These are phyloP conservation scores for Pollenia amentaria DNA, from an alignment of 2,888 invertebrate genomes.

Conservation along the genomic window DNA sequence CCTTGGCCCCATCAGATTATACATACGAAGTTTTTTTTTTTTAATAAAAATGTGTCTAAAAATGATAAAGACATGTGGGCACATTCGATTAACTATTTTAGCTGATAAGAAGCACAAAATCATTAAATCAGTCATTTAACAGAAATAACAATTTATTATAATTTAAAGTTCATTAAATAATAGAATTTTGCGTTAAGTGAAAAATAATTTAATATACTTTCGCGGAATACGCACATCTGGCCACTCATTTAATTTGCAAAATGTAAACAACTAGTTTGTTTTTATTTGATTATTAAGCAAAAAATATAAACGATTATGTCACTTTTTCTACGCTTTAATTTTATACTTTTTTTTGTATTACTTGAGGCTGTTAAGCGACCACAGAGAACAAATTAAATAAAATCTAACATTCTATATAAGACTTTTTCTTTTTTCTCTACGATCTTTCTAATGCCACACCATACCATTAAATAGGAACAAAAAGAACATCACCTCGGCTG, in stretches of 20 bases:
- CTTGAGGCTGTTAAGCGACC: conserved; percentile 14
- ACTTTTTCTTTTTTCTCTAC: conserved; percentile 46
- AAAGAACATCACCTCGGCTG: conserved; percentile 46
- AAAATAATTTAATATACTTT: conserved; percentile 11
- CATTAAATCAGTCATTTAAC: conserved; percentile 12
- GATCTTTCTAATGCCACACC: conserved; percentile 51
- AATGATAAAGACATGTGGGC: conserved; percentile 14
- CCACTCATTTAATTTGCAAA: conserved; percentile 20
- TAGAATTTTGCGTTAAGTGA: neutral
- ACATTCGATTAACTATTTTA: neutral
- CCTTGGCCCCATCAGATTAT: conserved; percentile 18
- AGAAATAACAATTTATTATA: conserved; percentile 15
- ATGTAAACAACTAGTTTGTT: conserved; percentile 39
- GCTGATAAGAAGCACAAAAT: conserved; percentile 18
- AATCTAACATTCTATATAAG: conserved; percentile 28
- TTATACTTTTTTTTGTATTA: conserved; percentile 7
- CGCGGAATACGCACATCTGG: neutral
- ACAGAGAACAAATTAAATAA: conserved; percentile 13
- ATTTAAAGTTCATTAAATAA: neutral
- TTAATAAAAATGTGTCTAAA: neutral
- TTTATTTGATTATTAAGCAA: conserved; percentile 1
- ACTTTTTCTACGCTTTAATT: conserved; percentile 57
- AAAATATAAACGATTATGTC: conserved; percentile 64
- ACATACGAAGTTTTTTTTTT: neutral
- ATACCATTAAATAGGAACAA: neutral